Base-by-base conservation (phyloP, 2,797 vertebrate species). In the Lutjanus argentimaculatus region DNA sequence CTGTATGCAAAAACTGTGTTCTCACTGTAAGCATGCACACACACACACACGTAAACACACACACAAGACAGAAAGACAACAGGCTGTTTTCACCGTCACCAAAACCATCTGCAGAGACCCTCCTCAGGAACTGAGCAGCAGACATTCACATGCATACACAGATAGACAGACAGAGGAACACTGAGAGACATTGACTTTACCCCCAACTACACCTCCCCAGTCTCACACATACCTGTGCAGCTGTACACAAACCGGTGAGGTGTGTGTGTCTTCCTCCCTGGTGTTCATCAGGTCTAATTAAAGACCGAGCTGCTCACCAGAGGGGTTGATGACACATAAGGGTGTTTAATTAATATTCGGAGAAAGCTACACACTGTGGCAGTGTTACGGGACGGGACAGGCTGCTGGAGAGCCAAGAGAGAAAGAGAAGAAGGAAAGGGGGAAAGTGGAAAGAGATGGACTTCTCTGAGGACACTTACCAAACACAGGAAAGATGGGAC, bases 301-400 rank as follows among this genome's bases (percentile, higher is more conserved):
- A 93, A 90, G 87, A 86, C 71, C 55, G 78, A 77, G 83, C 80
- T 73, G 86, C 86, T 85, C 84, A 90, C 86, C 79, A 71, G 85
- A 91, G 88, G 88, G 77, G 85, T 68, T 90, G 88, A 89, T 79
- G 86, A 82, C 88, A 92, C 88, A 86, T 86, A 83, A 85, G 90
- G 86, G 77, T 85, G 88, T 92, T 93, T 92, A 90, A 92, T 93
- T 94, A 91, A 92, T 91, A 85, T 87, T 77, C 12, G n/a, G 69
- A 80, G 81, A 82, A 84, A 83, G 83, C 75, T 9, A 74, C 67
- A 63, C 45, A 42, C 55, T 7, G 30, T 82, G 82, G 66, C 43
- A 55, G 78, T 3, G 53, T 75, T 72, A 51, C 49, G 22, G 78
- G 72, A 72, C 1, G 16, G 73, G 53, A 64, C 76, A 22, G 67